Evolutionary conservation across 2,797 vertebrate genomes (phyloP), one percentile per base, ranked within the genome.

Genomic region (Dryobates pubescens): DNA sequence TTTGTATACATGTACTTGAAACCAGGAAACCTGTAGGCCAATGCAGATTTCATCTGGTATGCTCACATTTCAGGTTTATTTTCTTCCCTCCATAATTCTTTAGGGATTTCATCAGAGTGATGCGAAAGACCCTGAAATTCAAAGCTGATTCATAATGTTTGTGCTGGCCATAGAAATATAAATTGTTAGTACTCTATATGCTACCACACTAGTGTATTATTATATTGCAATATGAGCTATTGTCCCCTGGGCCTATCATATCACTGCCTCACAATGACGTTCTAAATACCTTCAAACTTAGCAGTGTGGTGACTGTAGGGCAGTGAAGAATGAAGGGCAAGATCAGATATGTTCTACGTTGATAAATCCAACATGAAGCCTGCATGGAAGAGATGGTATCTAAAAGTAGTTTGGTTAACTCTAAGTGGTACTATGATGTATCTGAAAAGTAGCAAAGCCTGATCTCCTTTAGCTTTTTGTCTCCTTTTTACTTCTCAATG

Each of bases 371-470:
- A 26, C n/a, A 20, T 1, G 2, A 67, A 87, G 36, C n/a, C 34
- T 29, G 0, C 4, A 2, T 45, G 30, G 79, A 63, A 43, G 56
- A 86, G 38, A 11, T 0, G 13, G 17, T 13, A 17, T 38, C 41
- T 23, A 6, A 61, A 71, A 64, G 10, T 20, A 54, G 17, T 38
- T 81, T 68, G 45, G 6, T 68, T 43, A 61, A 34, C 27, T 54
- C n/a, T 61, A 2, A 8, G 0, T 9, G 23, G 30, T 9, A 10
- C 51, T 49, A 1, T 34, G 29, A 10, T 75, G 27, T 17, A 13
- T 56, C 53, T 87, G 36, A 8, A 30, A 69, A 62, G 32, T 19
- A 61, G 58, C 45, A 68, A 41, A 77, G 45, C 19, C 53, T 75
- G 45, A 7, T 38, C 49, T 90, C 30, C 34, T 71, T 75, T 38